Evolutionary conservation across 2,797 vertebrate species (phyloP).

Genomic region (Cheirogaleus major): DNA sequence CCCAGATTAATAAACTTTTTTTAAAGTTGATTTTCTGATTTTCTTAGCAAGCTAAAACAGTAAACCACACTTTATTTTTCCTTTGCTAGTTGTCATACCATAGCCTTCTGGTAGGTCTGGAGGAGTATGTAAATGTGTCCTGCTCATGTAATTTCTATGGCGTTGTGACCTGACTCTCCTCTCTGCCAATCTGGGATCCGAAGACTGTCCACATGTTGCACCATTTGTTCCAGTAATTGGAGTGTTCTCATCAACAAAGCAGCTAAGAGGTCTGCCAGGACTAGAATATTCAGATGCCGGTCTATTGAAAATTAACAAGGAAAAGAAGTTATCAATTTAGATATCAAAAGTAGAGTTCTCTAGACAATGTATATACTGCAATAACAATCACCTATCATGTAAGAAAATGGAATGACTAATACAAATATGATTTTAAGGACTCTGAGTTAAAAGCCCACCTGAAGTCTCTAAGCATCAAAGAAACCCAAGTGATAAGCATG

Average conservation of each 20-base stretch:
- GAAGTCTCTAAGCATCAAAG: background rate
- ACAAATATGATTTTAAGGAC: constrained; percentile 31
- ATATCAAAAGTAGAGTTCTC: constrained; percentile 29
- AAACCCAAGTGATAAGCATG: background rate
- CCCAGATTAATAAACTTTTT: constrained; percentile 15
- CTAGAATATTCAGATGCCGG: constrained; percentile 98
- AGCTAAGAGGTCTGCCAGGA: constrained; percentile 96
- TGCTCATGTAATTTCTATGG: constrained; percentile 99
- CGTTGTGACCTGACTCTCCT: constrained; percentile 96
- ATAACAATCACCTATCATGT: background rate
- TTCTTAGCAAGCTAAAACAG: constrained; percentile 55
- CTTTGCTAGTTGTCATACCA: constrained; percentile 86
- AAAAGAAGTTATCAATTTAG: constrained; percentile 50
- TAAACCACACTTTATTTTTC: background rate
- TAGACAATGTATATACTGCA: constrained; percentile 24
- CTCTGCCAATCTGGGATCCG: constrained; percentile 93
- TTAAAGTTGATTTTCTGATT: constrained; percentile 5
- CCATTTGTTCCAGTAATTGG: constrained; percentile 94
- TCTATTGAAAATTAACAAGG: constrained; percentile 83
- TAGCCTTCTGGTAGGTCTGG: constrained; percentile 98
- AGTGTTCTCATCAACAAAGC: constrained; percentile 97
- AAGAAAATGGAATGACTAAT: constrained; percentile 34
- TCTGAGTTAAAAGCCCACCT: constrained; percentile 42
- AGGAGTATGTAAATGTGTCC: constrained; percentile 98
- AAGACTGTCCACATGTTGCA: constrained; percentile 91